Evolutionary conservation across 1,140 invertebrate genomes (phyloP).

Genomic region (Brachionus sp.): DNA sequence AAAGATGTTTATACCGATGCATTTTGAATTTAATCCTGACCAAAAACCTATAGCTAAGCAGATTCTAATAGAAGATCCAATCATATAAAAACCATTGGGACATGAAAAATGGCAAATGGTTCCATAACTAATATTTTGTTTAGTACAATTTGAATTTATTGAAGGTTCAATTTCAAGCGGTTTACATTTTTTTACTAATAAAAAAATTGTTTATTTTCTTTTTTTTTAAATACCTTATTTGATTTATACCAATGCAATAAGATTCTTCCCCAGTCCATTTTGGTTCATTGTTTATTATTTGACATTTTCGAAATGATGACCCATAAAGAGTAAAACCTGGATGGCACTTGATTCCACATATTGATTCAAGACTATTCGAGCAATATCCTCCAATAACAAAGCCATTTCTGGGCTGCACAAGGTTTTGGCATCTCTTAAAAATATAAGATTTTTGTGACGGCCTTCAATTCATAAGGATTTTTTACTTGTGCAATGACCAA

Average conservation of each 20-base stretch:
- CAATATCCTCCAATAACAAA: conserved; percentile 34
- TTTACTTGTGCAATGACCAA: neutral
- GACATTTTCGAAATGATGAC: conserved; percentile 1
- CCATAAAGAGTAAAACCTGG: neutral
- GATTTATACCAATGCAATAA: neutral
- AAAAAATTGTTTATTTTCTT: neutral
- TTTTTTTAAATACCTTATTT: neutral
- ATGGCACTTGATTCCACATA: conserved; percentile 12
- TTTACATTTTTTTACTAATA: neutral
- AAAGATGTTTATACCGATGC: neutral
- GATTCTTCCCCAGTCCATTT: neutral
- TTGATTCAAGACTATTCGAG: neutral
- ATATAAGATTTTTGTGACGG: neutral
- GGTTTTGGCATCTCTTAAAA: neutral
- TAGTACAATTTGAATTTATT: neutral
- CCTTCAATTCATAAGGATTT: neutral
- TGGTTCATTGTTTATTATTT: neutral
- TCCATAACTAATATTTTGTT: neutral
- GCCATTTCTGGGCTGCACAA: neutral
- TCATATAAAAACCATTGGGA: neutral
- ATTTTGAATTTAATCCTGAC: neutral
- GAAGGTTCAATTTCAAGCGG: neutral
- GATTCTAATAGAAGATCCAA: neutral
- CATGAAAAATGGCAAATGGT: neutral
- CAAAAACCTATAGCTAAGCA: neutral